Evolutionary conservation across 2,113 vertebrate genomes (phyloP).

Genomic region (Toxostoma redivivum): DNA sequence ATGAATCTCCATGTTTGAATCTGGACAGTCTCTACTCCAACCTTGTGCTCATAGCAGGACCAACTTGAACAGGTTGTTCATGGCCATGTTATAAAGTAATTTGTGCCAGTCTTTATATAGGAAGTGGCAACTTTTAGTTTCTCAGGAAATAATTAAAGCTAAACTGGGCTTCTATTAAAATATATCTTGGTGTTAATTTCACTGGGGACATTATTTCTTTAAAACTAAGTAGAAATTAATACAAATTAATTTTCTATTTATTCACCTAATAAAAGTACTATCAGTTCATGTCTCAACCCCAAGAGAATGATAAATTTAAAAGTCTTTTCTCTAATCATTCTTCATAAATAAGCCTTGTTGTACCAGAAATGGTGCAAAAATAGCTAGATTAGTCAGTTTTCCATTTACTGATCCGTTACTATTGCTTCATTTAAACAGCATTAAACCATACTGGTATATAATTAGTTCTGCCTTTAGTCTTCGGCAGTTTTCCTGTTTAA

Average conservation of each 20-base stretch:
- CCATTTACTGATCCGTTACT: neutral
- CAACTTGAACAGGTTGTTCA: neutral
- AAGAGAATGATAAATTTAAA: neutral
- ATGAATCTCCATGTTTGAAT: neutral
- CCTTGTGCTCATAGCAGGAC: neutral
- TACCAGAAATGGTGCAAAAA: neutral
- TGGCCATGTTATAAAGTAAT: neutral
- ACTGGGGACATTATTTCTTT: neutral
- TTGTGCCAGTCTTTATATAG: neutral
- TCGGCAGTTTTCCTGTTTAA: neutral
- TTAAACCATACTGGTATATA: neutral
- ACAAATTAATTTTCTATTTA: neutral
- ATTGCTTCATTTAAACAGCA: neutral
- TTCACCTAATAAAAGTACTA: neutral
- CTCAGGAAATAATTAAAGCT: neutral
- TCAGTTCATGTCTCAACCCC: neutral
- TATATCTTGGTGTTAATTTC: neutral
- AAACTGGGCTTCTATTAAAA: neutral
- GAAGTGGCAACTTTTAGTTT: neutral
- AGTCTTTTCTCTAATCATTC: neutral
- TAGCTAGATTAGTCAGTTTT: neutral
- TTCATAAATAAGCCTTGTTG: neutral
- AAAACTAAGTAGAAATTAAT: neutral
- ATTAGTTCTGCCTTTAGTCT: neutral
- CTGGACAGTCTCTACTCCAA: neutral